Conservation (phyloP, 2,113 vertebrate species). For the Austrofundulus limnaeus region DNA sequence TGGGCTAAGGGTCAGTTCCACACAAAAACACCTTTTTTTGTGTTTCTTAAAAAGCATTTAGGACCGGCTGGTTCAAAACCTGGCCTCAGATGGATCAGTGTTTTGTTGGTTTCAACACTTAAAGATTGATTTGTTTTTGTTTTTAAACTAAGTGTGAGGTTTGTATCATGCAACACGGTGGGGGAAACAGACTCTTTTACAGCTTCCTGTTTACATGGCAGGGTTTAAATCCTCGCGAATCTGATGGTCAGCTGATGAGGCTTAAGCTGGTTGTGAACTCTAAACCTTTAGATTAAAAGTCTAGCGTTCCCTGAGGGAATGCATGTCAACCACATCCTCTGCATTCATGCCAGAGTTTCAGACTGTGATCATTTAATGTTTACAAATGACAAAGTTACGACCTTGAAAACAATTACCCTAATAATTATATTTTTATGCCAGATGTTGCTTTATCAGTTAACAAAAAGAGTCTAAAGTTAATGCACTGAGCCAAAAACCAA, state of each 20-base stretch:
- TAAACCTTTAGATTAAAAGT: not conserved
- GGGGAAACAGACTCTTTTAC: constrained; percentile 5
- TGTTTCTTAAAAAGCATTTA: constrained; percentile 15
- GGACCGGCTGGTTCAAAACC: no score
- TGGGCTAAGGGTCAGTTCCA: constrained; percentile 31
- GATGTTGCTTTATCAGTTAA: no score
- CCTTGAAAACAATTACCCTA: no score
- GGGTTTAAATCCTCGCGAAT: constrained; percentile 36
- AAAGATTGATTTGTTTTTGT: not conserved
- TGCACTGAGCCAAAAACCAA: not conserved
- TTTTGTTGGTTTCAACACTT: not conserved
- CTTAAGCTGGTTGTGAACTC: constrained; percentile 11
- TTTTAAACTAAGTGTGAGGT: not conserved
- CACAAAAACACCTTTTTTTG: not conserved
- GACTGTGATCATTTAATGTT: no score
- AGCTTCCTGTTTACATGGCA: constrained; percentile 41
- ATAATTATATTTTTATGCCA: no score
- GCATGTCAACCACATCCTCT: no score
- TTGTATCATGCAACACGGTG: not conserved
- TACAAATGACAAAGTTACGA: no score
- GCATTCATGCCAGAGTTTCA: no score
- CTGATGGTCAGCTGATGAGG: constrained; percentile 27
- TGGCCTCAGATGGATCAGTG: not conserved
- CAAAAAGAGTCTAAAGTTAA: no score
- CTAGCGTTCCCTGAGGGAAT: no score